These are phyloP conservation scores for Pseudolaguvia tuberculata DNA, from an alignment of 2,113 vertebrate genomes.

Conservation along the genomic window DNA sequence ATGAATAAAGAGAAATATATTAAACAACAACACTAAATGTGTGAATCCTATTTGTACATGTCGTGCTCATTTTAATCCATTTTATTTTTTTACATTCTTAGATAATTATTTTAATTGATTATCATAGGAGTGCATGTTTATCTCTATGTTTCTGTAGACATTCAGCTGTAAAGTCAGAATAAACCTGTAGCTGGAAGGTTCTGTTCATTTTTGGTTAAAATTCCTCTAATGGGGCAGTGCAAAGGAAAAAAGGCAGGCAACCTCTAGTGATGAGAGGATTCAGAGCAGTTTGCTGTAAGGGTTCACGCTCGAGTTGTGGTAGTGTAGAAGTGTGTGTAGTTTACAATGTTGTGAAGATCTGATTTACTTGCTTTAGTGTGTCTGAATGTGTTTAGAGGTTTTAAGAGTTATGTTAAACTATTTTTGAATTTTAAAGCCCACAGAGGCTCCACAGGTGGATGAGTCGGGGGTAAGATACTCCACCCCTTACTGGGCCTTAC, in stretches of 20 bases:
- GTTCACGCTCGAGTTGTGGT: slow-evolving; percentile 59
- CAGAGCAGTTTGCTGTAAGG: background rate
- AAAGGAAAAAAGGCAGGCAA: background rate
- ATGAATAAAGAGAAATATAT: background rate
- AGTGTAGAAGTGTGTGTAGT: slow-evolving; percentile 18
- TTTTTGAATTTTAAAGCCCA: slow-evolving; percentile 91
- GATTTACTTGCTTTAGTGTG: slow-evolving; percentile 32
- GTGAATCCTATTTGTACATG: background rate
- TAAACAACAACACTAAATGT: too few species aligned
- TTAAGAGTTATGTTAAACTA: slow-evolving; percentile 55
- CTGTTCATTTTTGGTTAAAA: background rate
- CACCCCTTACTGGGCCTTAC: slow-evolving; percentile 63
- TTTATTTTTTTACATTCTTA: background rate
- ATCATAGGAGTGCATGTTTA: background rate
- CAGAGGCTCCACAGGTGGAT: slow-evolving; percentile 96
- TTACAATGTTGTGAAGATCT: slow-evolving; percentile 4
- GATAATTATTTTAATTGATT: background rate
- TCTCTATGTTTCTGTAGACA: background rate
- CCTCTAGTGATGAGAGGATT: background rate
- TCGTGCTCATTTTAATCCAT: background rate
- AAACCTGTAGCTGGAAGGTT: background rate
- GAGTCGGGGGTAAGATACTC: slow-evolving; percentile 94
- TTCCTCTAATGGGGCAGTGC: background rate
- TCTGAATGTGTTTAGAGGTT: slow-evolving; percentile 49
- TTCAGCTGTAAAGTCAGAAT: background rate